Conservation (phyloP, 2,113 vertebrate species). For the Nyctibius bracteatus region DNA sequence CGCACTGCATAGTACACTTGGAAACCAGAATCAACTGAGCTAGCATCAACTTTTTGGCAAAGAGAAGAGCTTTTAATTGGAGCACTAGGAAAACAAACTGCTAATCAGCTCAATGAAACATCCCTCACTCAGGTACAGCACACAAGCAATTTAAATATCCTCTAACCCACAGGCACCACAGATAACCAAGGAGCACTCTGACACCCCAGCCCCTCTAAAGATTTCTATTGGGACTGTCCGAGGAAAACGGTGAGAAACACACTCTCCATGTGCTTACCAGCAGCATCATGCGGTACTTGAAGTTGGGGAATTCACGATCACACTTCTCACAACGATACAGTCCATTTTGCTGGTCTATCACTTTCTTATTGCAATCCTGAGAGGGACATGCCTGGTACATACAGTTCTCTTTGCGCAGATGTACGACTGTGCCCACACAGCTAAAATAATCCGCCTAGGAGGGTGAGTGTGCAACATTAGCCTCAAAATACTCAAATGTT, state of each 20-base stretch:
- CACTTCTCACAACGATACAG: slow-evolving; percentile 96
- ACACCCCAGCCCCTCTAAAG: rapidly evolving
- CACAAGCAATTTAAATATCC: background rate
- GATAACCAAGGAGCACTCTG: background rate
- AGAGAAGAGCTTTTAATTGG: slow-evolving; percentile 41
- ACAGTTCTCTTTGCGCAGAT: slow-evolving; percentile 93
- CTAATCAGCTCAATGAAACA: slow-evolving; percentile 35
- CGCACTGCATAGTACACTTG: slow-evolving; percentile 33
- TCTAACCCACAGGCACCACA: background rate
- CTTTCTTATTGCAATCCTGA: slow-evolving; percentile 96
- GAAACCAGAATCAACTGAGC: slow-evolving; percentile 44
- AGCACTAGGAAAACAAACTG: slow-evolving; percentile 45
- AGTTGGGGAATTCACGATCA: slow-evolving; percentile 92
- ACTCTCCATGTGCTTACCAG: slow-evolving; percentile 77
- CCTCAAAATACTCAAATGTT: slow-evolving; percentile 18
- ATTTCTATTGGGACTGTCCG: rapidly evolving
- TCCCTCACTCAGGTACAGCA: slow-evolving; percentile 17
- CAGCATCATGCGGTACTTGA: slow-evolving; percentile 96
- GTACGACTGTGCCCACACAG: slow-evolving; percentile 87
- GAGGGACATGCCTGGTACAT: slow-evolving; percentile 94
- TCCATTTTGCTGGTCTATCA: slow-evolving; percentile 94
- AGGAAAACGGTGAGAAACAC: background rate
- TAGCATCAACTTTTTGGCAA: slow-evolving; percentile 49
- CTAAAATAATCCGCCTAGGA: slow-evolving; percentile 91
- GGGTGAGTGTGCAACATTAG: slow-evolving; percentile 22